Percentiles rank a stretch among this genome's conserved stretches.
Conservation (phyloP, 2,113 vertebrate genomes). For the Larimichthys polyactis region DNA sequence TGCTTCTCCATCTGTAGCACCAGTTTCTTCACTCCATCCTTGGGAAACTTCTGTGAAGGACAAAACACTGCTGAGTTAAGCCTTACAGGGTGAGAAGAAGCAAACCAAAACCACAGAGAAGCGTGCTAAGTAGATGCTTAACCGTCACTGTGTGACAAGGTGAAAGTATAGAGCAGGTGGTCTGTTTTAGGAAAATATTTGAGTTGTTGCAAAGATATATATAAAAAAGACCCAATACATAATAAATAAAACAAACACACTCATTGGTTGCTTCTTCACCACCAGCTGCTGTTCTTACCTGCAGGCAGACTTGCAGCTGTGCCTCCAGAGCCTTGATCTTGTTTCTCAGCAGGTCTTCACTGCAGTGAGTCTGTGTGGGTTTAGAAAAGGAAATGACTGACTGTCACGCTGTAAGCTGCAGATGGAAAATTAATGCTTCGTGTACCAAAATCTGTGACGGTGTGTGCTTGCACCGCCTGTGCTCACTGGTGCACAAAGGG, state of each 20-base stretch:
- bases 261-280: not conserved
- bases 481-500: constrained; percentile 36
- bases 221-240: not conserved
- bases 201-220: not conserved
- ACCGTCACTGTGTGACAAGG: not conserved
- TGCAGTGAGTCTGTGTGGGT: constrained; percentile 89
- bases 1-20: constrained; percentile 93
- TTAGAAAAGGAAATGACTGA: constrained; percentile 77
- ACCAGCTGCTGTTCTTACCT: constrained; percentile 84
- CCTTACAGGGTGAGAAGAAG: not conserved
- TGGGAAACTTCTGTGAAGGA: constrained; percentile 71
- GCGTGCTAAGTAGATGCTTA: not conserved
- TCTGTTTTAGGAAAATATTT: not conserved
- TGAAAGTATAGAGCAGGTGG: not conserved
- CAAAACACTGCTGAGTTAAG: constrained; percentile 24
- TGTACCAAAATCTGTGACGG: constrained; percentile 42
- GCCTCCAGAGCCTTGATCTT: constrained; percentile 90
- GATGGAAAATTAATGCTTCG: constrained; percentile 55
- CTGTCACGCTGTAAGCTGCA: constrained; percentile 51
- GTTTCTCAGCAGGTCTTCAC: constrained; percentile 91
- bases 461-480: constrained; percentile 2
- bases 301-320: constrained; percentile 90
- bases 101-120: constrained; percentile 6
- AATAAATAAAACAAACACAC: not conserved
- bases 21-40: constrained; percentile 88